Conservation (phyloP, 2,113 vertebrate genomes). For the Heptranchias perlo region DNA sequence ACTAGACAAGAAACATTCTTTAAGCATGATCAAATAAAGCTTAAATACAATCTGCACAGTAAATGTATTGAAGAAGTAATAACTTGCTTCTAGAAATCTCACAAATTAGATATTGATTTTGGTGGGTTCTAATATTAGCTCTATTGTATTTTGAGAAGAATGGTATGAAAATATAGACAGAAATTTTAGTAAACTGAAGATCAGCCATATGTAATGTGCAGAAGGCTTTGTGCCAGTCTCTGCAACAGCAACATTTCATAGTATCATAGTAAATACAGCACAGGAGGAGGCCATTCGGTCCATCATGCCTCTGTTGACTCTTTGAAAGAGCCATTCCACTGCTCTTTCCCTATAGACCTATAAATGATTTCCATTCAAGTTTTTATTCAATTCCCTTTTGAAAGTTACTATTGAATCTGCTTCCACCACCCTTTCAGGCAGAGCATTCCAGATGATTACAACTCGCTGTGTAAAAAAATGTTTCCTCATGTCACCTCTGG, state of each 20-base stretch:
- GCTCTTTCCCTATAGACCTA: too few relatives aligned
- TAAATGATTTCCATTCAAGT: too few relatives aligned
- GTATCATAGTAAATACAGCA: too few relatives aligned
- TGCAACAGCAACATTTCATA: neutral
- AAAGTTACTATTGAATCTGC: too few relatives aligned
- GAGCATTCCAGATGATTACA: too few relatives aligned
- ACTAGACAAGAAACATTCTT: neutral
- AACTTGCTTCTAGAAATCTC: neutral
- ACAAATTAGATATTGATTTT: neutral
- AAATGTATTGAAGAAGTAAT: neutral
- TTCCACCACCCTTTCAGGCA: too few relatives aligned
- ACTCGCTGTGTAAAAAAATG: too few relatives aligned
- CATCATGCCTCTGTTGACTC: too few relatives aligned
- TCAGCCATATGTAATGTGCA: neutral
- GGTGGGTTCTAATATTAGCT: neutral
- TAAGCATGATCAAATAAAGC: neutral
- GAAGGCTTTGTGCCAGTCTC: neutral
- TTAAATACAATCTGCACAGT: neutral
- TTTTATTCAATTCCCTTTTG: too few relatives aligned
- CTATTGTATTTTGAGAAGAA: neutral
- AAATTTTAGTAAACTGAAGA: neutral
- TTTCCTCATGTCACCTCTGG: too few relatives aligned
- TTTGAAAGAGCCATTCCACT: too few relatives aligned
- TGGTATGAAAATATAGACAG: neutral
- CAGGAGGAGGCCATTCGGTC: too few relatives aligned